phyloP scores from a whole-genome alignment of 2,888 invertebrate species.

The Agonopterix arenella region DNA sequence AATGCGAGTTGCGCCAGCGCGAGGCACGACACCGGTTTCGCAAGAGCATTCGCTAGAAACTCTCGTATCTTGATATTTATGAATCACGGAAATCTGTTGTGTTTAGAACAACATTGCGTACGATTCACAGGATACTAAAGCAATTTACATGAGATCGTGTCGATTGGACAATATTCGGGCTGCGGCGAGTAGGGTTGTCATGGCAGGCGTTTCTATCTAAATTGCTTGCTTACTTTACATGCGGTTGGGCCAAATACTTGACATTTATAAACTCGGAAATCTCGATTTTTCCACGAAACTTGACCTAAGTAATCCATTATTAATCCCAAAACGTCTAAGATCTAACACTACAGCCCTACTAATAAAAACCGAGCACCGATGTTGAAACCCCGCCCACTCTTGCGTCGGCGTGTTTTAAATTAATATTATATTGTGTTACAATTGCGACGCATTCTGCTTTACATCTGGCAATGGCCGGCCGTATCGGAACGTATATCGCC shows the following conservation, averaged over 20 bases:
- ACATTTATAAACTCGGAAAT: too few species aligned
- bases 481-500: conserved; percentile 31
- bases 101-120: too few species aligned
- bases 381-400: conserved; percentile 27
- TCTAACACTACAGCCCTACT: too few species aligned
- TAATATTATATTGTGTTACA: conserved; percentile 52
- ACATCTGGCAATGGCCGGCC: conserved; percentile 29
- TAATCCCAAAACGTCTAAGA: not conserved
- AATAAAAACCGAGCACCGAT: too few species aligned
- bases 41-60: conserved; percentile 27
- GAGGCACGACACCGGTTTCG: conserved; percentile 16
- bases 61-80: conserved; percentile 32
- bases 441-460: conserved; percentile 38
- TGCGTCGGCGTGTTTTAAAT: conserved; percentile 50
- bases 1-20: conserved; percentile 34
- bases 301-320: too few species aligned
- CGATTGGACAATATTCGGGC: too few species aligned
- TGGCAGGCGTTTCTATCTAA: too few species aligned
- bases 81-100: not conserved
- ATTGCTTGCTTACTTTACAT: too few species aligned
- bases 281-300: too few species aligned
- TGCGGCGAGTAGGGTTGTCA: too few species aligned
- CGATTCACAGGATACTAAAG: not conserved
- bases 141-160: not conserved
- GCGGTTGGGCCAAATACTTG: too few species aligned